Evolutionary conservation across 2,888 invertebrate genomes (phyloP).

Genomic region (Phragmatobia fuliginosa): DNA sequence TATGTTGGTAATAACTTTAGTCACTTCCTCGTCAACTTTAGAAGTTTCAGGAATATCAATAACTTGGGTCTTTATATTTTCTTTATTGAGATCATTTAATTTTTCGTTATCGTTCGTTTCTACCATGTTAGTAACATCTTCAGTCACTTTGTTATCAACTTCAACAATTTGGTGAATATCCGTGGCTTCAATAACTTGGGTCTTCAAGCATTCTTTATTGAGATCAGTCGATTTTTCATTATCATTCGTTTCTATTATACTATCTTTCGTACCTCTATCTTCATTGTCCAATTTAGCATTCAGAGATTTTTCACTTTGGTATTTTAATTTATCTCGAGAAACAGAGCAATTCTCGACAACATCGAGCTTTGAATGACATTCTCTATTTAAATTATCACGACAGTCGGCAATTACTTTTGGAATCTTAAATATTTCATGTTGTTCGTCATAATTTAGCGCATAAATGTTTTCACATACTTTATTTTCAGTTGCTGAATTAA

Average conservation of each 20-base stretch:
- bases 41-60: too few relatives aligned
- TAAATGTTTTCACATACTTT: not conserved
- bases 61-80: not conserved
- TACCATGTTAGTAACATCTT: too few relatives aligned
- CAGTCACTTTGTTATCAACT: too few relatives aligned
- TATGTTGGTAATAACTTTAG: too few relatives aligned
- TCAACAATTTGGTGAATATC: too few relatives aligned
- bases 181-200: too few relatives aligned
- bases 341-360: not conserved
- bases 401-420: not conserved
- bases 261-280: not conserved
- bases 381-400: not conserved
- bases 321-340: not conserved
- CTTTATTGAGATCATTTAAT: not conserved
- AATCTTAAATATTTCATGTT: not conserved
- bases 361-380: not conserved
- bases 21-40: too few relatives aligned
- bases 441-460: not conserved
- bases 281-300: not conserved
- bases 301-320: not conserved
- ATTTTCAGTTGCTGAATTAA: not conserved
- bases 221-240: too few relatives aligned
- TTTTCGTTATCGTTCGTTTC: not conserved
- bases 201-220: too few relatives aligned
- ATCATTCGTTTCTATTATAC: too few relatives aligned